Base-by-base conservation (phyloP, 2,797 vertebrate species). In the Crax fasciolata region DNA sequence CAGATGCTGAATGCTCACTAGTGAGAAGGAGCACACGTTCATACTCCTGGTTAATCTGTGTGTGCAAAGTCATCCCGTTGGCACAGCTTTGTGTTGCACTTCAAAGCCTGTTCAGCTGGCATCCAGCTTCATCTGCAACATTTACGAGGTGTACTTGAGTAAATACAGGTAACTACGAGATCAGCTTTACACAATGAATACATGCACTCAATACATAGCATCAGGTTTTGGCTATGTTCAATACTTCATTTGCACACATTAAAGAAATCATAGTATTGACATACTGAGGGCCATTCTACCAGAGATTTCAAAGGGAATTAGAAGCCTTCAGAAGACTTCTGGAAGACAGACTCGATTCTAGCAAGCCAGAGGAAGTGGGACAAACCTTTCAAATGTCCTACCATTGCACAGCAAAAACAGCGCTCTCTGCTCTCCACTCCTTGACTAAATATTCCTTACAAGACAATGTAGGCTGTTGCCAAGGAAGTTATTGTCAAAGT, bases 401-500 rank as follows among this genome's bases (percentile, higher is more conserved):
- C 9, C 12, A 48, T 6, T 0, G 0, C 6, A 30, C 17, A 62
- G 38, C 0, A 1, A 70, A 71, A 75, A 5, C 25, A 89, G 66
- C 66, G 10, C 18, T 58, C 32, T 65, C 46, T 75, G 46, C 35
- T 46, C n/a, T 70, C 43, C 39, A 9, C n/a, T 58, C 63, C 74
- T 41, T 38, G 27, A 80, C 52, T 49, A 23, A 71, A 3, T 11
- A n/a, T 38, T 87, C 38, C n/a, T 78, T 70, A 39, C 25, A 75
- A 51, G 25, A 44, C 16, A 24, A 35, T 11, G 20, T 10, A 20
- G 41, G 11, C 6, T 52, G 23, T 10, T 74, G 20, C 62, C n/a
- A 17, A 10, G 38, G 30, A 68, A 90, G 58, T 23, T 52, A 13
- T 65, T 73, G 71, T 70, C 62, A 43, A 52, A 54, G 72, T 66